Conservation (phyloP, 2,113 vertebrate genomes). For the Chrysochloris asiatica region DNA sequence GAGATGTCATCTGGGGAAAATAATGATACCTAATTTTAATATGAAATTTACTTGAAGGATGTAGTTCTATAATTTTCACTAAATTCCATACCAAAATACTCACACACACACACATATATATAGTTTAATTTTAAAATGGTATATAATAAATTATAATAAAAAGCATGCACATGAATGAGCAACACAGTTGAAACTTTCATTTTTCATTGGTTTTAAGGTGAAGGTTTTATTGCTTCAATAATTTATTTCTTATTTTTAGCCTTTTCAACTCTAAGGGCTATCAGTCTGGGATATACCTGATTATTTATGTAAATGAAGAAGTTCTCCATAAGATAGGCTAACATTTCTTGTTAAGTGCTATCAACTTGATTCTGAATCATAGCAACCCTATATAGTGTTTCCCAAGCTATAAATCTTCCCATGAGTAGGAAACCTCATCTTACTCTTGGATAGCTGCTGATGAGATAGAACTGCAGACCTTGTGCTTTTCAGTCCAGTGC, state of each 20-base stretch:
- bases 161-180: not conserved
- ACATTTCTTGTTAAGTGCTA: not conserved
- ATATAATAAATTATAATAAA: not conserved
- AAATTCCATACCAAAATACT: not conserved
- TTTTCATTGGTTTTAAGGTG: not conserved
- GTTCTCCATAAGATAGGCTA: not conserved
- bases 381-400: too few species aligned
- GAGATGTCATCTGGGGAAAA: too few species aligned
- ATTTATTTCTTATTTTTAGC: not conserved
- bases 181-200: not conserved
- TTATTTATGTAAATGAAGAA: not conserved
- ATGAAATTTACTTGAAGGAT: not conserved
- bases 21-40: too few species aligned
- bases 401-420: too few species aligned
- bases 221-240: slow-evolving; percentile 17
- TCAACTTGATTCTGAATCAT: too few species aligned
- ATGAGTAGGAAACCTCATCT: too few species aligned
- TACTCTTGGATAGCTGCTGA: too few species aligned
- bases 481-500: too few species aligned
- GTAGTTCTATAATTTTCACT: not conserved
- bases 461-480: too few species aligned
- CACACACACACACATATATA: too few species aligned
- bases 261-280: not conserved
- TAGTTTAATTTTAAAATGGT: not conserved
- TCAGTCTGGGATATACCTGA: not conserved